Conservation (phyloP, 1,140 invertebrate genomes). For the Lepidotrigona ventralis region DNA sequence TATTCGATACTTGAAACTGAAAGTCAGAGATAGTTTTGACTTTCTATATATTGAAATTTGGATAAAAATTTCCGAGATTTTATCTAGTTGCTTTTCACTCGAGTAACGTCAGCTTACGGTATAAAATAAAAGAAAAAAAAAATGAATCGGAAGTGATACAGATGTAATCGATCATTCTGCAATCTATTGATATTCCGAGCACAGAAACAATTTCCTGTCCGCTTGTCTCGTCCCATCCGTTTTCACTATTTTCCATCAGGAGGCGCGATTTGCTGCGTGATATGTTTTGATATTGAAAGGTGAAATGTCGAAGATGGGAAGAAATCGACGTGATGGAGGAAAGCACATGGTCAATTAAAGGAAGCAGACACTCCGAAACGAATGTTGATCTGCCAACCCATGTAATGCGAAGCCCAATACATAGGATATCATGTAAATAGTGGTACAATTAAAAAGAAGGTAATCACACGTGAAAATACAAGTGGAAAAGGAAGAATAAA, state of each 20-base stretch:
- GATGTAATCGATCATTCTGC: too few relatives aligned
- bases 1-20: too few relatives aligned
- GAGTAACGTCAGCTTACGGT: neutral
- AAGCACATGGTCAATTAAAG: conserved; percentile 74
- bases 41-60: too few relatives aligned
- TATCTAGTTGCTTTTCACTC: neutral
- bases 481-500: too few relatives aligned
- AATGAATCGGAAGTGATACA: neutral
- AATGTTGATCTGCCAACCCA: conserved; percentile 73
- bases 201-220: neutral
- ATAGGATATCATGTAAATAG: too few relatives aligned
- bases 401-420: conserved; percentile 33
- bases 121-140: neutral
- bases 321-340: neutral
- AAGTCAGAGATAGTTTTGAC: too few relatives aligned
- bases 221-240: neutral
- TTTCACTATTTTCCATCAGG: neutral
- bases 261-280: conserved; percentile 13
- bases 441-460: too few relatives aligned
- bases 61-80: neutral
- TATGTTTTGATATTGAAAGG: neutral
- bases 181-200: neutral
- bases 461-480: too few relatives aligned
- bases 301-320: conserved; percentile 33
- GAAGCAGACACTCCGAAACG: conserved; percentile 75